phyloP scores from a whole-genome alignment of 2,888 invertebrate species.

The Trissolcus japonicus region DNA sequence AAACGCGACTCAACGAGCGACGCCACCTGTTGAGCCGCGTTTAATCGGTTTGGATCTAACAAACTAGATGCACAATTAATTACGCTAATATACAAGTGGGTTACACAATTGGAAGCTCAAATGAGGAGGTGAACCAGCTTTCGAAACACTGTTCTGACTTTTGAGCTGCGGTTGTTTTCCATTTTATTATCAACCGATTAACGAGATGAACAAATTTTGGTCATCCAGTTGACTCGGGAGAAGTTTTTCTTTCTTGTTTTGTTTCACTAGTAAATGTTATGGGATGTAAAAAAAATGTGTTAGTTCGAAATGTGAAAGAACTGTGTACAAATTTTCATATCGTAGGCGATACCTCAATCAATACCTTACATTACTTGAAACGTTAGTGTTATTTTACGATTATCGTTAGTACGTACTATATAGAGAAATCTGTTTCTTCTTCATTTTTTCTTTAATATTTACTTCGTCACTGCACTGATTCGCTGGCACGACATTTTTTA shows the following conservation, averaged over 20 bases:
- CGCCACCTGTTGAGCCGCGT: neutral
- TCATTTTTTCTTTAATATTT: neutral
- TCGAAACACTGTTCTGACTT: constrained; percentile 14
- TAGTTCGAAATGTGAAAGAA: constrained; percentile 66
- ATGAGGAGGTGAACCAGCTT: constrained; percentile 34
- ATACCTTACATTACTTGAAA: constrained; percentile 48
- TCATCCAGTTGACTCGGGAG: neutral
- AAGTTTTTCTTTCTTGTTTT: neutral
- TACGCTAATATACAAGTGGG: constrained; percentile 41
- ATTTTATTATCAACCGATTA: neutral
- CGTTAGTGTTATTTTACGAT: constrained; percentile 37
- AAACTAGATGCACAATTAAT: constrained; percentile 31
- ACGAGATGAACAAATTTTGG: constrained; percentile 4
- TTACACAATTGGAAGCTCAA: constrained; percentile 52
- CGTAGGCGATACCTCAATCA: constrained; percentile 53
- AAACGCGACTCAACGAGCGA: neutral
- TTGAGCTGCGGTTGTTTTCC: constrained; percentile 22
- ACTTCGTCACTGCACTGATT: constrained; percentile 22
- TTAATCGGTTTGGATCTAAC: constrained; percentile 7
- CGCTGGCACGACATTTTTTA: neutral
- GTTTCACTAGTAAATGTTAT: constrained; percentile 2
- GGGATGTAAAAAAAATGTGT: constrained; percentile 41
- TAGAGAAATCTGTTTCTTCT: neutral
- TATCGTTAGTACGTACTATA: constrained; percentile 33
- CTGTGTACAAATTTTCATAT: constrained; percentile 63